Evolutionary conservation across 2,113 vertebrate genomes (phyloP).

Genomic region (Thomomys bottae): DNA sequence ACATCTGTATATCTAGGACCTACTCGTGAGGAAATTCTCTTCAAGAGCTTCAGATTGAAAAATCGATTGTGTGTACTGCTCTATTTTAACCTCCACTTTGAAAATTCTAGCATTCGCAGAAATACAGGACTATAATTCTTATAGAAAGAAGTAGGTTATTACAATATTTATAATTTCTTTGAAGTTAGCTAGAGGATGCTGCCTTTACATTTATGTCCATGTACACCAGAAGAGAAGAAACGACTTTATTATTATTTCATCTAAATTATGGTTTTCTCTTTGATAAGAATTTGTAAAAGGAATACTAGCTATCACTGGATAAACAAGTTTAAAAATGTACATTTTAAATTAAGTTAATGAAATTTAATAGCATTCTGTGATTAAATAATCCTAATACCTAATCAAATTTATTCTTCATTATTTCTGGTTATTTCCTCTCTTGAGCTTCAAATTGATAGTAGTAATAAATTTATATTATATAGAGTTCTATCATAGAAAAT

Average conservation of each 20-base stretch:
- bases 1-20: background rate
- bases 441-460: constrained; percentile 16
- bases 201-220: constrained; percentile 4
- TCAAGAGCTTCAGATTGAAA: background rate
- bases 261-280: constrained; percentile 40
- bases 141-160: background rate
- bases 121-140: background rate
- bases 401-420: constrained; percentile 74
- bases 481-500: constrained; percentile 50
- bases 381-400: constrained; percentile 72
- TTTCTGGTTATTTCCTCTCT: constrained; percentile 71
- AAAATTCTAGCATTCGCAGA: background rate
- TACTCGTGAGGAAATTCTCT: background rate
- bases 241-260: constrained; percentile 27
- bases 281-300: constrained; percentile 57
- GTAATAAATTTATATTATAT: constrained; percentile 62
- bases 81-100: background rate
- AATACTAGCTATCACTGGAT: constrained; percentile 24
- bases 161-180: background rate
- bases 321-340: constrained; percentile 65
- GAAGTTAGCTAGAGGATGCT: background rate
- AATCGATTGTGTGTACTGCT: background rate
- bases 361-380: constrained; percentile 55
- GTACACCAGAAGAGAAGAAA: constrained; percentile 25
- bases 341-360: constrained; percentile 69